phyloP scores from a whole-genome alignment of 2,797 vertebrate genomes.

The Gobionotothen gibberifrons region DNA sequence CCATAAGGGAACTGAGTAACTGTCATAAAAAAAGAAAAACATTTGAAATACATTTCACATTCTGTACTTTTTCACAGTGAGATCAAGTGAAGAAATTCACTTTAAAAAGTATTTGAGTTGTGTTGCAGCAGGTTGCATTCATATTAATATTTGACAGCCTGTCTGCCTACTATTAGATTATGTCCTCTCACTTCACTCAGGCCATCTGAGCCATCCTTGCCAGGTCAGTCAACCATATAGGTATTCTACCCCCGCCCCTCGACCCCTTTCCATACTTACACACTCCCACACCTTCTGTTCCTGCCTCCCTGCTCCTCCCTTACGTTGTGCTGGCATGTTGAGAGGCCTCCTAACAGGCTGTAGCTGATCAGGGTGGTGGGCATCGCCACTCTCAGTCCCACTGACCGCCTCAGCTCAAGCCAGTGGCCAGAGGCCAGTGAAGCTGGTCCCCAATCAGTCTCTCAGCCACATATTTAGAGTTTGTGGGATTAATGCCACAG shows the following conservation, averaged over 20 bases:
- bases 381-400: slow-evolving; percentile 42
- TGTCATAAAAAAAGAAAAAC: not conserved
- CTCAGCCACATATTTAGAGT: slow-evolving; percentile 70
- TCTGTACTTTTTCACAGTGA: not conserved
- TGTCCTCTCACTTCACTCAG: slow-evolving; percentile 44
- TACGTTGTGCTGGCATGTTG: slow-evolving; percentile 31
- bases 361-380: slow-evolving; percentile 49
- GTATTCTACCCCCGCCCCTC: not conserved
- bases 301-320: slow-evolving; percentile 14
- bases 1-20: not conserved
- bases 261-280: slow-evolving; percentile 14
- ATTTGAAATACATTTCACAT: not conserved
- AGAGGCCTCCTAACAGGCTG: slow-evolving; percentile 32
- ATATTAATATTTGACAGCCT: slow-evolving; percentile 7
- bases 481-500: slow-evolving; percentile 80
- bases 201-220: slow-evolving; percentile 63
- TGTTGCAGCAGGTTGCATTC: slow-evolving; percentile 1
- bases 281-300: slow-evolving; percentile 48
- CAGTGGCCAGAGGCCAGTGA: slow-evolving; percentile 65
- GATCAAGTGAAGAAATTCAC: not conserved
- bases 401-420: slow-evolving; percentile 33
- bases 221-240: slow-evolving; percentile 53
- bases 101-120: not conserved
- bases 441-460: slow-evolving; percentile 64
- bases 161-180: slow-evolving; percentile 15